Conservation (phyloP, 2,113 vertebrate genomes). For the Rana temporaria region DNA sequence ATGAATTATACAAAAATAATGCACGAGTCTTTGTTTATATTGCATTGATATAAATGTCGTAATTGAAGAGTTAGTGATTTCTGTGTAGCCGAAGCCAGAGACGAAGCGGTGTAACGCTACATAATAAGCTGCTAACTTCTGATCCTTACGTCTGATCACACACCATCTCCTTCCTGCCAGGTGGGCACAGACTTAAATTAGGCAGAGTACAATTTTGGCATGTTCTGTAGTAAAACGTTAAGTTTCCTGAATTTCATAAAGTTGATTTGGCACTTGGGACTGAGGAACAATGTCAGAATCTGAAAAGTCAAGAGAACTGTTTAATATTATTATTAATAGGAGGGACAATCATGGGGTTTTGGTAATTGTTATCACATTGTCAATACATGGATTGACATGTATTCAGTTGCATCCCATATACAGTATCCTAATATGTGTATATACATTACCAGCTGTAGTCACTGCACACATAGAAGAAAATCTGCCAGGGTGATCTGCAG, state of each 20-base stretch:
- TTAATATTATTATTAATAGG: no score
- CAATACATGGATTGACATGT: no score
- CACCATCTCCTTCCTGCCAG: constrained; percentile 25
- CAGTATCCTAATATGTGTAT: no score
- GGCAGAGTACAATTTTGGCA: constrained; percentile 31
- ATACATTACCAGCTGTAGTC: no score
- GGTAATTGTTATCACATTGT: no score
- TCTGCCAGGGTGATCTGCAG: no score
- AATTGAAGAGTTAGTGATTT: not conserved
- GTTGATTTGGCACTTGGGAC: constrained; percentile 1
- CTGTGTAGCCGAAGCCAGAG: not conserved
- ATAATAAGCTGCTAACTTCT: constrained; percentile 42
- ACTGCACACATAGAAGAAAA: no score
- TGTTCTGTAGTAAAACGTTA: constrained; percentile 23
- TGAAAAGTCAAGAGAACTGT: no score
- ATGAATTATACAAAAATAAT: not conserved
- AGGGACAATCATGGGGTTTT: no score
- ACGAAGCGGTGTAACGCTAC: not conserved
- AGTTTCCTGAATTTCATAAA: constrained; percentile 8
- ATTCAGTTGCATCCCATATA: no score
- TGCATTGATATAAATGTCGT: not conserved
- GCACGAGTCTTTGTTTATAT: no score
- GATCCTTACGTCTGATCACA: constrained; percentile 33
- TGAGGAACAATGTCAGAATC: not conserved
- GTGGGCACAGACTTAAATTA: constrained; percentile 34